Evolutionary conservation across 2,113 vertebrate genomes (phyloP), one percentile per base, ranked within the genome.

Genomic region (Penelope pileata): DNA sequence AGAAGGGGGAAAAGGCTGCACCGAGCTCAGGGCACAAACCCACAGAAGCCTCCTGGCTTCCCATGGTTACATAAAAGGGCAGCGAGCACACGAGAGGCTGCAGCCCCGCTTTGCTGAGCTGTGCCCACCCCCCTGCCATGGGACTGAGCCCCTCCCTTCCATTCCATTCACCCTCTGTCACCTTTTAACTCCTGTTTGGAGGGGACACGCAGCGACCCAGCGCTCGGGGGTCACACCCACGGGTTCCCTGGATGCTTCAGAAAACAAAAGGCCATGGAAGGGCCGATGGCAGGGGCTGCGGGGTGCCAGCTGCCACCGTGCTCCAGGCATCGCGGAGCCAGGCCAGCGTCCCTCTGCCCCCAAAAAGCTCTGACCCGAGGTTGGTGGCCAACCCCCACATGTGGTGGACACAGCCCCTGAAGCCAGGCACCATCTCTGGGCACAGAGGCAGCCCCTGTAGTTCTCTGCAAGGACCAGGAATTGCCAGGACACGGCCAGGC

Each of bases 121-220:
- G 29, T 3, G 5, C 26, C 32, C 30, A 64, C 34, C 68, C 10
- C 47, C 13, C 1, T 1, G 16, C 8, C 66, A 24, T 0, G 0
- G 38, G 64, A 56, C 40, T 22, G 51, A 72, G 47, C 48, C 12
- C 8, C 30, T 29, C 43, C 30, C 23, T 58, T 32, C 43, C 29
- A 60, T 6, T 30, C 34, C 2, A 0, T 51, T 32, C 24, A 0
- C 47, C 29, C 59, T 40, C 42, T 26, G 13, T 59, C 34, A 3
- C 4, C 27, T 36, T 54, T 53, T 21, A 4, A 29, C 29, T 11
- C 1, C 11, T 8, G 23, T 14, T 34, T 17, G 42, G 54, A 40
- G 43, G 16, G 30, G 43, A 45, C 26, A 6, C 1, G 8, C 23
- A 34, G 36, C 2, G 6, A 43, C 40, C 7, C 26, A 11, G 45